phyloP scores from a whole-genome alignment of 1,140 invertebrate genomes.

The Chironomus striatipennis region DNA sequence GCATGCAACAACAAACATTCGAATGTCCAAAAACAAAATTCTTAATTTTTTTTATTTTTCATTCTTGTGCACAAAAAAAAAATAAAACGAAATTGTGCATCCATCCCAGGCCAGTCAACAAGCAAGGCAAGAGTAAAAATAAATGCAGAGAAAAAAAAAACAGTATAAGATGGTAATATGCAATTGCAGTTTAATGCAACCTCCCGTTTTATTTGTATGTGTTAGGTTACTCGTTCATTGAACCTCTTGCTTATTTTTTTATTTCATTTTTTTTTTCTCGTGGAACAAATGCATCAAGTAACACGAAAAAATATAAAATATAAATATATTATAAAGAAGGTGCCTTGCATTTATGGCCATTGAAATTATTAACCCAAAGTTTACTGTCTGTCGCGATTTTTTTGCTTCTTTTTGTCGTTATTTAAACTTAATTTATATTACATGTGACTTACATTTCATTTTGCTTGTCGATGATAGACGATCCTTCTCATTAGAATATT shows the following conservation, averaged over 20 bases:
- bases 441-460: no score
- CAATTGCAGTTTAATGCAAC: slow-evolving; percentile 22
- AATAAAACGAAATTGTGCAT: no score
- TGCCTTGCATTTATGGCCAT: background rate
- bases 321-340: background rate
- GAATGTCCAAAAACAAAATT: slow-evolving; percentile 16
- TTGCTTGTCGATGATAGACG: no score
- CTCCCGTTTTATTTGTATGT: background rate
- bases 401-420: no score
- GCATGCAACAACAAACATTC: background rate
- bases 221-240: slow-evolving; percentile 22
- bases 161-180: background rate
- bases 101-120: background rate
- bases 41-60: background rate
- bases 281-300: background rate
- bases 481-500: no score
- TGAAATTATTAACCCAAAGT: slow-evolving; percentile 5
- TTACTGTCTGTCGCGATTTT: background rate
- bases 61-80: no score
- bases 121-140: background rate
- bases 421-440: no score
- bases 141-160: background rate
- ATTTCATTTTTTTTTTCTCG: background rate
- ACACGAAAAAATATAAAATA: background rate
- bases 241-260: slow-evolving; percentile 5